Conservation (phyloP, 2,888 invertebrate species). For the Agonopterix alstromeriana region DNA sequence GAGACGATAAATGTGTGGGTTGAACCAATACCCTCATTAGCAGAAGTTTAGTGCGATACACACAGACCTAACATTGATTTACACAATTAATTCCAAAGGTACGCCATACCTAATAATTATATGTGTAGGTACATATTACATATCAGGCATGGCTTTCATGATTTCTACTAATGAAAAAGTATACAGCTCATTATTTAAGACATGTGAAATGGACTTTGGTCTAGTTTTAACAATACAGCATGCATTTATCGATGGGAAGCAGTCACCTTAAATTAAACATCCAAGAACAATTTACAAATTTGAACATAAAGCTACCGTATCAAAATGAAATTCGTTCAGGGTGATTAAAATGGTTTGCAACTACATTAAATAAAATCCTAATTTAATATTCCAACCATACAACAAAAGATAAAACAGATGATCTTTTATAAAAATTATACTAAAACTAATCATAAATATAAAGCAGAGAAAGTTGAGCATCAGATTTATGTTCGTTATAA, state of each 20-base stretch:
- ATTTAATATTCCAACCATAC: constrained; percentile 27
- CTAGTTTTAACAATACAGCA: constrained; percentile 26
- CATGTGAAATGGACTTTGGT: too few relatives aligned
- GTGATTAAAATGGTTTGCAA: constrained; percentile 30
- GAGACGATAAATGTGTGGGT: constrained; percentile 8
- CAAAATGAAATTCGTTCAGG: constrained; percentile 27
- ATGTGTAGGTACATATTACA: constrained; percentile 10
- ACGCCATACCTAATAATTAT: background rate
- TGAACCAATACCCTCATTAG: too few relatives aligned
- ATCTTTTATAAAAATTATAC: constrained; percentile 33
- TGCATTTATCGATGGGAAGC: constrained; percentile 40
- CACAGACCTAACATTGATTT: background rate
- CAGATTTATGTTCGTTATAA: constrained; percentile 41
- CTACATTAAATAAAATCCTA: constrained; percentile 39
- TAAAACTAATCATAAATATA: constrained; percentile 38
- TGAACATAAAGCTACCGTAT: constrained; percentile 38
- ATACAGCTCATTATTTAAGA: too few relatives aligned
- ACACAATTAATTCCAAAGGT: background rate
- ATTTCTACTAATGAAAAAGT: too few relatives aligned
- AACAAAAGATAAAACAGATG: constrained; percentile 45
- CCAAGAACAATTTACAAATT: constrained; percentile 22
- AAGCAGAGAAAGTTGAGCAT: constrained; percentile 70
- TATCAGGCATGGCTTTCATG: too few relatives aligned
- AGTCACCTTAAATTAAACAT: constrained; percentile 30
- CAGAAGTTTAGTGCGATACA: too few relatives aligned